Conservation (phyloP, 2,797 vertebrate species). For the Hippopotamyrus pictus region DNA sequence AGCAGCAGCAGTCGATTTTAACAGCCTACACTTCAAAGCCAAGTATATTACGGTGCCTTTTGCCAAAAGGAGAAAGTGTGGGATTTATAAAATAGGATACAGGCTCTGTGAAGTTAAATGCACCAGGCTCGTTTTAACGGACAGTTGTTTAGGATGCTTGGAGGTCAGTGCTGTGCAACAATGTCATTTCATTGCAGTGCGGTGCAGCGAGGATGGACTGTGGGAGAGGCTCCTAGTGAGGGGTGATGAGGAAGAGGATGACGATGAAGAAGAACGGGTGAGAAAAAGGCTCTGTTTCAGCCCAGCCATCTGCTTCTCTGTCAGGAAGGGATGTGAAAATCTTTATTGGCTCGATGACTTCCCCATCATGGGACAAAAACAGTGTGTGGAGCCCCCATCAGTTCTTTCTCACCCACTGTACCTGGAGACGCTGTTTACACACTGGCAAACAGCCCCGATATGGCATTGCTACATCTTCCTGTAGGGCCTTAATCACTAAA, state of each 20-base stretch:
- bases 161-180: background rate
- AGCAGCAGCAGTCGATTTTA: background rate
- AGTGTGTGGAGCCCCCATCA: background rate
- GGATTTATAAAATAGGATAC: background rate
- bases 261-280: background rate
- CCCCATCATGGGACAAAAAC: background rate
- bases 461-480: background rate
- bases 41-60: background rate
- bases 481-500: background rate
- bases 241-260: background rate
- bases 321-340: background rate
- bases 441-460: background rate
- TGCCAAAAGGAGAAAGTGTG: background rate
- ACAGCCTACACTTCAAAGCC: constrained; percentile 3
- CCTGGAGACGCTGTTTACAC: background rate
- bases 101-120: background rate
- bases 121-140: background rate
- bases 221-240: background rate
- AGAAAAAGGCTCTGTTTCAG: background rate
- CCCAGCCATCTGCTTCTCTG: background rate
- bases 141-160: background rate
- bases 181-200: background rate
- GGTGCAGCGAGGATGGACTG: background rate
- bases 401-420: background rate
- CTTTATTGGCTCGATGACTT: background rate